Evolutionary conservation across 2,113 vertebrate genomes (phyloP).

Genomic region (Peromyscus maniculatus): DNA sequence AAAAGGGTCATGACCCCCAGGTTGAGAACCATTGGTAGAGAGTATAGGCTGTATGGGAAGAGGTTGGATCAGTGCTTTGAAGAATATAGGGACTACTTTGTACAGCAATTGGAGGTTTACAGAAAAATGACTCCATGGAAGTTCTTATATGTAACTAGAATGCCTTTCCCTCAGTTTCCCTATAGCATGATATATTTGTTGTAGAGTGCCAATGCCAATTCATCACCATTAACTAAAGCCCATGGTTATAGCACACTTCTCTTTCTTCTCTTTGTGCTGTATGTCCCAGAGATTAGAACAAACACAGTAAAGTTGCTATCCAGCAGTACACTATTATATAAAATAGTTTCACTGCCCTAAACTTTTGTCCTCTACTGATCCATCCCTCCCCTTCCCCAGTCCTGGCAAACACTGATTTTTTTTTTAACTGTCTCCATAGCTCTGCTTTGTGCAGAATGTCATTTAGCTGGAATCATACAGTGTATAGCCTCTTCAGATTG

Average conservation of each 20-base stretch:
- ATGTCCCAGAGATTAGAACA: background rate
- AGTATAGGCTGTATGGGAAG: background rate
- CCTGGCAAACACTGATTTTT: background rate
- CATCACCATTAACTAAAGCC: background rate
- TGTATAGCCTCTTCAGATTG: constrained; percentile 4
- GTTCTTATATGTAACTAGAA: background rate
- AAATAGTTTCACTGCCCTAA: background rate
- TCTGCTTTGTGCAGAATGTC: constrained; percentile 48
- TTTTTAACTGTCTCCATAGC: background rate
- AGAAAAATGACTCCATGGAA: background rate
- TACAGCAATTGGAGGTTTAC: constrained; percentile 5
- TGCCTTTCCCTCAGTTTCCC: background rate
- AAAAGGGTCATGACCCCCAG: background rate
- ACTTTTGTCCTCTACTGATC: background rate
- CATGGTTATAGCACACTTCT: background rate
- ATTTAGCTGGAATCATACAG: background rate
- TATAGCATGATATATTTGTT: background rate
- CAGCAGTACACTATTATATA: background rate
- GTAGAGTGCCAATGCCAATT: background rate
- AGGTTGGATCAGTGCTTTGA: background rate
- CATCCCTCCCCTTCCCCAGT: background rate
- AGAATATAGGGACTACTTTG: background rate
- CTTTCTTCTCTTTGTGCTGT: background rate
- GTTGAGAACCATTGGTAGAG: background rate
- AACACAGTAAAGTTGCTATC: background rate